Evolutionary conservation across 2,113 vertebrate species (phyloP), one percentile per base, ranked within the genome.

Genomic region (Corythornis madagascariensis): DNA sequence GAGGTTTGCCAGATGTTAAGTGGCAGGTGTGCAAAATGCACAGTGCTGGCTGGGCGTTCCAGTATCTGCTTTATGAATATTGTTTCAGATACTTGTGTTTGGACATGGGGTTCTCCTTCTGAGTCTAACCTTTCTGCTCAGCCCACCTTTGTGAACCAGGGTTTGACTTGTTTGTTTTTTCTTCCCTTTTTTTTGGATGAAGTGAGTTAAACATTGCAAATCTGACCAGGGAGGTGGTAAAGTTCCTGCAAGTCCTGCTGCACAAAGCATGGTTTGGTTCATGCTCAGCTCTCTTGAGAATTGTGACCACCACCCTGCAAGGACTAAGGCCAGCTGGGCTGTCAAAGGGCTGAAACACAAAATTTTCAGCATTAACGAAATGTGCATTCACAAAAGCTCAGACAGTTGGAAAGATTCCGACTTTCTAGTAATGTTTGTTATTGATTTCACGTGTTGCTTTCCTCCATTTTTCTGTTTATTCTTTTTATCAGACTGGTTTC

Each of bases 401-500:
- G 50, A 31, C 35, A 38, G 13, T 1, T 85, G 52, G 50, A 93
- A 69, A 65, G 38, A 56, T 47, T 61, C 24, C 0, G 6, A 79
- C 86, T 52, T 85, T 94, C 59, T 83, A 73, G 52, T 85, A 87
- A 80, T 59, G 22, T 82, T 84, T 86, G 17, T 78, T 73, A 84
- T 19, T 48, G 48, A 84, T 87, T 91, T 88, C 56, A 52, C 33
- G 77, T 0, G 0, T 29, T 86, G 53, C 53, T 81, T 84, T 92
- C 47, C 55, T 82, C 47, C 5, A 10, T 45, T 81, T 80, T 83
- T 86, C 35, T 92, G 47, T 92, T 93, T 84, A 57, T 75, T 69
- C 40, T 70, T 79, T 92, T 93, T 82, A 77, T 86, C 93, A 83
- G 7, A 6, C 48, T 91, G 48, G 28, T 91, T 91, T 86, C 69